Evolutionary conservation across 2,113 vertebrate genomes (phyloP).

Genomic region (Zosterops pallidus): DNA sequence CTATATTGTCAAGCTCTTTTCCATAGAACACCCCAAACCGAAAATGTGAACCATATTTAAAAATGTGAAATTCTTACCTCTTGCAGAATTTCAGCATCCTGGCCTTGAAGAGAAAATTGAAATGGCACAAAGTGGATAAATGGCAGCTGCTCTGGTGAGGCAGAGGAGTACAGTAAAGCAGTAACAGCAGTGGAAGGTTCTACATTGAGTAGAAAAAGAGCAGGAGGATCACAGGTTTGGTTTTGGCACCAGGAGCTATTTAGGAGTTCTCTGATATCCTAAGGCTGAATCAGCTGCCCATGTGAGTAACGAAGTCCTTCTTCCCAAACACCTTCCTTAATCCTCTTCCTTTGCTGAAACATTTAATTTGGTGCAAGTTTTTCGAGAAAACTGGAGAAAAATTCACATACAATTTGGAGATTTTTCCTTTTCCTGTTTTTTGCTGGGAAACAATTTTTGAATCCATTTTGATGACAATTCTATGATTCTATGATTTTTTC

Average conservation of each 20-base stretch:
- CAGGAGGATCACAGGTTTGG: background rate
- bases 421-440: background rate
- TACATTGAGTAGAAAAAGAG: background rate
- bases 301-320: background rate
- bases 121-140: background rate
- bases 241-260: background rate
- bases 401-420: background rate
- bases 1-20: background rate
- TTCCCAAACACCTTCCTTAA: background rate
- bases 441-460: background rate
- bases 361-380: background rate
- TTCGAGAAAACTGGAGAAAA: background rate
- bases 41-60: background rate
- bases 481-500: background rate
- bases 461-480: background rate
- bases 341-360: background rate
- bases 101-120: background rate
- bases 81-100: background rate
- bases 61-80: background rate
- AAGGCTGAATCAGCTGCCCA: conserved; percentile 18
- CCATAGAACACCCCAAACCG: background rate
- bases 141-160: background rate
- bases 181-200: background rate
- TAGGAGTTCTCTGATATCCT: conserved; percentile 7
- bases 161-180: background rate